A percentile compares a stretch with the other conserved stretches of the same genome.
These are phyloP conservation scores for Heteromormyrus szaboi DNA, from an alignment of 2,797 vertebrate genomes.

Conservation along the genomic window DNA sequence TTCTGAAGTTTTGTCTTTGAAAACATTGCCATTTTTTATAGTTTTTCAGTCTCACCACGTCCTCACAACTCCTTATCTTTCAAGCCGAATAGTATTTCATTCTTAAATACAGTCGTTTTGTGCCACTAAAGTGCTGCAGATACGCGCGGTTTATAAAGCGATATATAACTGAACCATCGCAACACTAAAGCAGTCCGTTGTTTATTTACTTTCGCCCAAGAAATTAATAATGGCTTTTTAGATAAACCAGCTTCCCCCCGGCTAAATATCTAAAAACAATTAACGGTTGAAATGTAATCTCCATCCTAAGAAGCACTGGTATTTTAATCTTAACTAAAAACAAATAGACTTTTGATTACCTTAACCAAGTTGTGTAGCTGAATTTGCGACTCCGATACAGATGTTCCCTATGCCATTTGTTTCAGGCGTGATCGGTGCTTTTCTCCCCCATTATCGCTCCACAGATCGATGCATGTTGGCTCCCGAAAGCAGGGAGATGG, in stretches of 20 bases:
- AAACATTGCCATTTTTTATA: neutral
- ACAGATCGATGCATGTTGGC: constrained; percentile 18
- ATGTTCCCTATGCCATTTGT: constrained; percentile 24
- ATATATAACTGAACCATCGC: neutral
- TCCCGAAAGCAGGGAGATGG: neutral
- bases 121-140: neutral
- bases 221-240: neutral
- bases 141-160: neutral
- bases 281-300: neutral
- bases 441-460: constrained; percentile 9
- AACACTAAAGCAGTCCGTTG: neutral
- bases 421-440: neutral
- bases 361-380: constrained; percentile 37
- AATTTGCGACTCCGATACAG: neutral
- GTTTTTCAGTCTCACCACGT: neutral
- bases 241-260: neutral
- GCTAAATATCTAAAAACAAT: neutral
- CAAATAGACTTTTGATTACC: constrained; percentile 34
- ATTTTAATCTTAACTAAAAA: neutral
- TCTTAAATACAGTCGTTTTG: neutral
- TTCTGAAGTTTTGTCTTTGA: neutral
- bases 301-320: neutral
- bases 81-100: neutral
- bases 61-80: neutral
- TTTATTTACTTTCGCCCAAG: neutral